These are phyloP conservation scores for Odontocolon sp. DNA, from an alignment of 2,888 invertebrate genomes.

Conservation along the genomic window DNA sequence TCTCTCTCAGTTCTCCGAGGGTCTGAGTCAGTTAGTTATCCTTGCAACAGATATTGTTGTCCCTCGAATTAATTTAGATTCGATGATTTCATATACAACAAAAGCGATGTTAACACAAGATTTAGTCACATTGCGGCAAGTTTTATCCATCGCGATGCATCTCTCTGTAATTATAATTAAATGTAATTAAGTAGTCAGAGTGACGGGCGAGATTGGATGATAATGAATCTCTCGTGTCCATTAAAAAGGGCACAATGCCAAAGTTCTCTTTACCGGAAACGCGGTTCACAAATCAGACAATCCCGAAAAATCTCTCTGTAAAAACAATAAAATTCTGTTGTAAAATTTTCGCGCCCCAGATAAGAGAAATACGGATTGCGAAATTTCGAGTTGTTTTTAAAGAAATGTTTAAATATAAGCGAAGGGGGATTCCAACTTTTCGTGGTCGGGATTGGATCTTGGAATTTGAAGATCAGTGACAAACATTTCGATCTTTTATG, in stretches of 20 bases:
- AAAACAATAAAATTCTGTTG: not conserved
- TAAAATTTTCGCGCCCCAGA: not conserved
- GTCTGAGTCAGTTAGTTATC: constrained; percentile 6
- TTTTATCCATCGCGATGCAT: not conserved
- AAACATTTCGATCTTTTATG: constrained; percentile 14
- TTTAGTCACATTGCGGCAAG: not conserved
- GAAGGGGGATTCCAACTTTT: not conserved
- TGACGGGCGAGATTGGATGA: constrained; percentile 27
- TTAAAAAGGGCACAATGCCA: constrained; percentile 46
- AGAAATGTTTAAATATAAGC: constrained; percentile 10
- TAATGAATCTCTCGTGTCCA: not conserved
- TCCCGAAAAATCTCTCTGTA: not conserved
- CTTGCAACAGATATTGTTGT: not conserved
- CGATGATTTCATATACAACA: too few relatives aligned
- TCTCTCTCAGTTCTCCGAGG: not conserved
- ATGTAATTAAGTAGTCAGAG: constrained; percentile 26
- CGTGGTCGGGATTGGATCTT: not conserved
- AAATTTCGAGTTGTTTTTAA: not conserved
- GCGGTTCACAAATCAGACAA: not conserved
- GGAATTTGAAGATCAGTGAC: constrained; percentile 5
- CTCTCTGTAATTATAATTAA: constrained; percentile 9
- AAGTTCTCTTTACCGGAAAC: constrained; percentile 20
- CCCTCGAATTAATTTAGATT: constrained; percentile 25
- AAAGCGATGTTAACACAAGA: not conserved
- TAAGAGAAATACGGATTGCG: not conserved